phyloP scores from a whole-genome alignment of 2,888 invertebrate species.

The Patella depressa region DNA sequence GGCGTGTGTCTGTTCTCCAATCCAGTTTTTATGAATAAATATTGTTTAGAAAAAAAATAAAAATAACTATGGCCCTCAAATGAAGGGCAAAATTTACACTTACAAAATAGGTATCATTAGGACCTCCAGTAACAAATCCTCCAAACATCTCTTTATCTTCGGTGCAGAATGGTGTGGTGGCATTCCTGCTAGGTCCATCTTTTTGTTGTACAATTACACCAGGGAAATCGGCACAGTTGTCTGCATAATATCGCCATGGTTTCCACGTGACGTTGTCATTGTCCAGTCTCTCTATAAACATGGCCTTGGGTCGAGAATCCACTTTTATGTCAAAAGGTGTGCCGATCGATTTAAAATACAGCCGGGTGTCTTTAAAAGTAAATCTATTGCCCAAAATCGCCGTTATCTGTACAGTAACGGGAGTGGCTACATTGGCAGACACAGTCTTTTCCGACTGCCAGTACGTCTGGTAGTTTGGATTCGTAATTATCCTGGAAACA shows the following conservation, averaged over 20 bases:
- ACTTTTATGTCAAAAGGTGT: conserved; percentile 10
- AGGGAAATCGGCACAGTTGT: conserved; percentile 31
- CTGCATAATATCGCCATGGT: conserved; percentile 34
- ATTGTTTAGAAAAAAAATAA: no score
- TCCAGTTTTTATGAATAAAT: no score
- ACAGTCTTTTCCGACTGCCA: conserved; percentile 42
- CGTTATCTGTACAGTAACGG: conserved; percentile 22
- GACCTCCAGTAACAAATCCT: not conserved
- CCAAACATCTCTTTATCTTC: not conserved
- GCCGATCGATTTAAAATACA: conserved; percentile 35
- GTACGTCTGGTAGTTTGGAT: conserved; percentile 29
- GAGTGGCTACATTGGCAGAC: not conserved
- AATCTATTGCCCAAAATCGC: conserved; percentile 34
- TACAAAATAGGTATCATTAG: conserved; percentile 3
- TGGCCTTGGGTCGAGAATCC: conserved; percentile 40
- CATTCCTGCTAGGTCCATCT: not conserved
- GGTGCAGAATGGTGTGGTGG: not conserved
- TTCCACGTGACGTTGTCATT: conserved; percentile 23
- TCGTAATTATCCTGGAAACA: not conserved
- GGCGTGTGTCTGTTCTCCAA: no score
- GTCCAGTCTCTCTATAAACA: conserved; percentile 34
- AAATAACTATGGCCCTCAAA: no score
- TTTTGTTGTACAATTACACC: conserved; percentile 17
- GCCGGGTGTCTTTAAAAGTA: conserved; percentile 30
- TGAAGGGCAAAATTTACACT: not conserved